These are phyloP conservation scores for Otus scops DNA, from an alignment of 2,797 vertebrate genomes.

Conservation along the genomic window DNA sequence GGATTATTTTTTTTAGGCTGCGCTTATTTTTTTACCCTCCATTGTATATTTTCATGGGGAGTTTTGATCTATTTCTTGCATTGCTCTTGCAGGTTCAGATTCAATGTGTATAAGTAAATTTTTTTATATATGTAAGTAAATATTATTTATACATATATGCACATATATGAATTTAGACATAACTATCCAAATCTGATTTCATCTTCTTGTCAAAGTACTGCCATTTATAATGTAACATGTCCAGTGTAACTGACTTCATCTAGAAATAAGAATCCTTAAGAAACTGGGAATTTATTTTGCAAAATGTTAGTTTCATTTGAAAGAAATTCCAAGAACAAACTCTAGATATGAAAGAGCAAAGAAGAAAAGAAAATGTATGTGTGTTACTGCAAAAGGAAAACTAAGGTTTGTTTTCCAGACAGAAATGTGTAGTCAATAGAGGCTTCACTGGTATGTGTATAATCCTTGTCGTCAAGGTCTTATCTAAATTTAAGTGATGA, in stretches of 20 bases:
- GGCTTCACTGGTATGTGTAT: neutral
- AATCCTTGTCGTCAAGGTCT: neutral
- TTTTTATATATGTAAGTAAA: neutral
- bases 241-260: neutral
- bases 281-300: neutral
- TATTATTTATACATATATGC: neutral
- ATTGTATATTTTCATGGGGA: neutral
- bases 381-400: neutral
- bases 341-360: neutral
- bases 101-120: neutral
- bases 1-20: neutral
- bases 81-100: neutral
- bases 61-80: neutral
- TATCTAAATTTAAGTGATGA: neutral
- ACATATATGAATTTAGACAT: neutral
- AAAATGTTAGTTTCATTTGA: neutral
- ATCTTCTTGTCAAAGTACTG: neutral
- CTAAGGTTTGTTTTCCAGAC: neutral
- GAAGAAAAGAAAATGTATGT: neutral
- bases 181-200: neutral
- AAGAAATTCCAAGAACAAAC: neutral
- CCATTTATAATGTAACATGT: neutral
- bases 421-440: neutral
- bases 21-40: neutral
- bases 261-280: neutral